phyloP scores from a whole-genome alignment of 2,888 invertebrate species.

The Anthoptus insignis region DNA sequence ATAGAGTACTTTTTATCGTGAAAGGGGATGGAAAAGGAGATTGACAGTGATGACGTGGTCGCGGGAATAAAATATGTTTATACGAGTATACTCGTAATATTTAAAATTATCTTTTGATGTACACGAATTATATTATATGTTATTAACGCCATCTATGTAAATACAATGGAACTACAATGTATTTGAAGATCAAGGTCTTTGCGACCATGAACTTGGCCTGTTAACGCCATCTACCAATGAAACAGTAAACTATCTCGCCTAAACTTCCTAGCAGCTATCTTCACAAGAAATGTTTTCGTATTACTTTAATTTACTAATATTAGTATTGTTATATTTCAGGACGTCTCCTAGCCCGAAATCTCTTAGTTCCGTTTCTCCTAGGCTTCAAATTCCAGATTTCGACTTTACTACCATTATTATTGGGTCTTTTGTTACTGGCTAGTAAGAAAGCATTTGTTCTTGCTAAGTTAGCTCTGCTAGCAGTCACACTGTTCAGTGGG shows the following conservation, averaged over 20 bases:
- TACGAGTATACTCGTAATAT: no score
- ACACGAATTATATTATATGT: no score
- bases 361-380: slow-evolving; percentile 92
- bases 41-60: no score
- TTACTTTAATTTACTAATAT: not conserved
- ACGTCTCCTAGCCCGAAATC: slow-evolving; percentile 89
- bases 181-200: slow-evolving; percentile 45
- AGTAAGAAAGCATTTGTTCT: slow-evolving; percentile 93
- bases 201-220: slow-evolving; percentile 62
- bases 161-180: slow-evolving; percentile 49
- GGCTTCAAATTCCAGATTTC: slow-evolving; percentile 94
- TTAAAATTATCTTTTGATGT: no score
- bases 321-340: slow-evolving; percentile 85
- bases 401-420: slow-evolving; percentile 91
- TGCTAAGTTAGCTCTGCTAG: slow-evolving; percentile 91
- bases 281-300: no score
- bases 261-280: no score
- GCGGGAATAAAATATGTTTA: no score
- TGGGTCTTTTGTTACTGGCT: slow-evolving; percentile 90
- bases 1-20: no score
- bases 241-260: slow-evolving; percentile 3
- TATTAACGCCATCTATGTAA: slow-evolving; percentile 63
- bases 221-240: slow-evolving; percentile 58
- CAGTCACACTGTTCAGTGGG: slow-evolving; percentile 90
- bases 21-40: no score